Percentiles rank a stretch among this genome's conserved stretches.
These are phyloP conservation scores for Peromyscus polionotus DNA, from an alignment of 2,113 vertebrate species.

Conservation along the genomic window DNA sequence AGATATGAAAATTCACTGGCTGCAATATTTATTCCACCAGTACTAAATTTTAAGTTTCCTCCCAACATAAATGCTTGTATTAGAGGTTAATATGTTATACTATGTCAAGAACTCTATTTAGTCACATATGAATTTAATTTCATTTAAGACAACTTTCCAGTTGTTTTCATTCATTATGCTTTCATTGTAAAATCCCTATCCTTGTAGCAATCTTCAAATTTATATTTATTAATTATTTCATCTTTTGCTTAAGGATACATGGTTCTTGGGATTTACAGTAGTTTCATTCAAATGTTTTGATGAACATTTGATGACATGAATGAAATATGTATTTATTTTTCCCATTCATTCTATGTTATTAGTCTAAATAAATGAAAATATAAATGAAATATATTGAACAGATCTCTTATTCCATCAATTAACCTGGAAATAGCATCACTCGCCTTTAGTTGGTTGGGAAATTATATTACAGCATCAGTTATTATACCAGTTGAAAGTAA, in stretches of 20 bases:
- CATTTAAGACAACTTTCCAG: not conserved
- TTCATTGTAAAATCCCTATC: not conserved
- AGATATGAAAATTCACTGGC: not conserved
- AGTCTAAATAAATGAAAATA: slow-evolving; percentile 1
- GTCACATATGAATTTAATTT: not conserved
- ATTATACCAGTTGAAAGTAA: not conserved
- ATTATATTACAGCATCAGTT: not conserved
- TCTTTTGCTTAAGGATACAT: not conserved
- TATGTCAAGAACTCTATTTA: not conserved
- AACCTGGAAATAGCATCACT: not conserved
- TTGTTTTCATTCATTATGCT: not conserved
- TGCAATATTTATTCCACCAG: not conserved
- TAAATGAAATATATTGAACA: not conserved
- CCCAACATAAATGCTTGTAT: not conserved
- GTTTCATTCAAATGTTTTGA: not conserved
- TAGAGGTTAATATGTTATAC: not conserved
- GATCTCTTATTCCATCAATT: not conserved
- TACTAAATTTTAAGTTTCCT: not conserved
- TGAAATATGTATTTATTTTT: not conserved
- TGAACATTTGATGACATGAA: not conserved
- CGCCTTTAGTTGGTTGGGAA: not conserved
- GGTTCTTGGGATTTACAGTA: not conserved
- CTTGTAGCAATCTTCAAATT: not conserved
- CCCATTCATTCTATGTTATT: not conserved
- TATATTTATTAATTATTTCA: not conserved